These are phyloP conservation scores for Neogobius melanostomus DNA, from an alignment of 2,113 vertebrate genomes.

Conservation along the genomic window DNA sequence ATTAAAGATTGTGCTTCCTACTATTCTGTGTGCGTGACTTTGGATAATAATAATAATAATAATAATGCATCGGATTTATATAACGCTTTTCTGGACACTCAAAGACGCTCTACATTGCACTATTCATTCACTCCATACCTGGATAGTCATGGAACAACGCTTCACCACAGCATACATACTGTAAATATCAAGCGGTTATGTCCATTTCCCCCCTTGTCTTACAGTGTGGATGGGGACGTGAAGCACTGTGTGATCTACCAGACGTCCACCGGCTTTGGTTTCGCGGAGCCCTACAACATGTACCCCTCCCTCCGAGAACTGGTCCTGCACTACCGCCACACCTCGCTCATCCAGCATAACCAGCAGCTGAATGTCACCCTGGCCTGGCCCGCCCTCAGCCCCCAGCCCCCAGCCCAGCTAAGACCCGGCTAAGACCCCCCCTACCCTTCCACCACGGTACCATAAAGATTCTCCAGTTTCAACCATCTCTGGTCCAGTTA, in stretches of 20 bases:
- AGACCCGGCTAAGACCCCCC: background rate
- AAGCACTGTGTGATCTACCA: slow-evolving; percentile 99
- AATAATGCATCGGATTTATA: too few relatives aligned
- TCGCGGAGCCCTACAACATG: slow-evolving; percentile 97
- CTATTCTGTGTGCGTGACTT: too few relatives aligned
- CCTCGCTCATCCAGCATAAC: slow-evolving; percentile 97
- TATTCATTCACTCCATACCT: too few relatives aligned
- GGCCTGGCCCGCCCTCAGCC: slow-evolving; percentile 94
- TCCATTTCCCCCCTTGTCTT: background rate
- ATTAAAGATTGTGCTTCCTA: too few relatives aligned
- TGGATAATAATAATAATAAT: too few relatives aligned
- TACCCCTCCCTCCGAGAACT: slow-evolving; percentile 94
- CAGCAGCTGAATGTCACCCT: slow-evolving; percentile 98
- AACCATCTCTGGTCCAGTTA: slow-evolving; percentile 66
- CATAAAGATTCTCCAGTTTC: background rate
- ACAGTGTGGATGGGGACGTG: slow-evolving; percentile 91
- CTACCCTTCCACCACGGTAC: background rate
- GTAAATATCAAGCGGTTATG: too few relatives aligned
- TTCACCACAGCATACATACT: too few relatives aligned
- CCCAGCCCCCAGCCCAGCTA: slow-evolving; percentile 81
- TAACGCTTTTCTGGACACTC: too few relatives aligned
- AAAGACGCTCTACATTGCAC: too few relatives aligned
- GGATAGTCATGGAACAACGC: too few relatives aligned
- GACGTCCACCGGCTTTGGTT: slow-evolving; percentile 93
- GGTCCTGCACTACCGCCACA: slow-evolving; percentile 98